A percentile compares a stretch with the other conserved stretches of the same genome.
phyloP scores from a whole-genome alignment of 1,140 invertebrate species.

The Ectropis grisescens region DNA sequence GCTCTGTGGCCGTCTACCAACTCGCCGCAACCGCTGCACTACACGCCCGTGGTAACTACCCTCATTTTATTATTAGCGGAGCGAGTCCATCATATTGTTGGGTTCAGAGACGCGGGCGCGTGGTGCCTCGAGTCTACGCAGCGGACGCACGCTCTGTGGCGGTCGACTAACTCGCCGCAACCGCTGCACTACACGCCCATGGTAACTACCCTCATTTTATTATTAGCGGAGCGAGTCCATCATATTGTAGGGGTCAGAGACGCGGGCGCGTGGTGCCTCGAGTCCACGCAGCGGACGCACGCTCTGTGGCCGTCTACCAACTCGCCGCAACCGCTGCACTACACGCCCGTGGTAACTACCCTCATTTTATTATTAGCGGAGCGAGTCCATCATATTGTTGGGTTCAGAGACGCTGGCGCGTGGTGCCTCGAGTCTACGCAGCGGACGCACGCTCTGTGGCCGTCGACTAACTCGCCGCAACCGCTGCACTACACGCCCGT shows the following conservation, averaged over 20 bases:
- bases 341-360: conserved; percentile 11
- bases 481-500: conserved; percentile 33
- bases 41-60: conserved; percentile 11
- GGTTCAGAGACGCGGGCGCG: conserved; percentile 35
- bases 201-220: conserved; percentile 4
- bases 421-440: conserved; percentile 52
- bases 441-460: conserved; percentile 47
- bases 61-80: too few relatives aligned
- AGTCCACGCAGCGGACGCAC: conserved; percentile 47
- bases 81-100: conserved; percentile 32
- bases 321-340: conserved; percentile 37
- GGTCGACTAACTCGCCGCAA: conserved; percentile 29
- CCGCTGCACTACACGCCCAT: conserved; percentile 33
- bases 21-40: conserved; percentile 37
- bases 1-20: conserved; percentile 45
- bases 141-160: conserved; percentile 47
- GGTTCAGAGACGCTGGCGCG: conserved; percentile 37
- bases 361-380: too few relatives aligned
- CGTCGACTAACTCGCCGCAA: conserved; percentile 30
- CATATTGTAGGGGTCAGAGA: conserved; percentile 34
- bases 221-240: conserved; percentile 24
- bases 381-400: conserved; percentile 32
- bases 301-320: conserved; percentile 45
- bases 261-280: conserved; percentile 45
- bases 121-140: conserved; percentile 53